Percentiles rank a stretch among this genome's conserved stretches.
phyloP scores from a whole-genome alignment of 2,888 invertebrate genomes.

The Andrena bucephala region DNA sequence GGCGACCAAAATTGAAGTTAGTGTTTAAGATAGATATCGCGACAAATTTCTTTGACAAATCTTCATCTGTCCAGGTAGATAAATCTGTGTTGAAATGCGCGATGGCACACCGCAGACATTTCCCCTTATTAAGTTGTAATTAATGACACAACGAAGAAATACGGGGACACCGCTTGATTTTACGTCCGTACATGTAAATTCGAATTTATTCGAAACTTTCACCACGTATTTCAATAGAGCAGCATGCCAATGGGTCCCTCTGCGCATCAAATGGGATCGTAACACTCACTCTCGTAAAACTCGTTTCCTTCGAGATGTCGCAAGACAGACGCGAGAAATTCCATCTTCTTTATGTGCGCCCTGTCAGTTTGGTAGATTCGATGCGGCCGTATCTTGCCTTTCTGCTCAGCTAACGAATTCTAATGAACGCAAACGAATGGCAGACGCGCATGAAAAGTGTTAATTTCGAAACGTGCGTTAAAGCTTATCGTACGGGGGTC shows the following conservation, averaged over 20 bases:
- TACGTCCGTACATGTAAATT: too few relatives aligned
- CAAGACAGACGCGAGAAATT: not conserved
- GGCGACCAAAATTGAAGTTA: too few relatives aligned
- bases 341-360: not conserved
- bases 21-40: too few relatives aligned
- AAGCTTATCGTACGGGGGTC: not conserved
- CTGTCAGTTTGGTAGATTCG: not conserved
- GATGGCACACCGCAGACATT: too few relatives aligned
- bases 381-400: not conserved
- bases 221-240: not conserved
- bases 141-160: too few relatives aligned
- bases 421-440: constrained; percentile 27
- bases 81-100: too few relatives aligned
- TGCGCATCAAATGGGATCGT: too few relatives aligned
- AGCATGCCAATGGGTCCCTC: not conserved
- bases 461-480: not conserved
- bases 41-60: too few relatives aligned
- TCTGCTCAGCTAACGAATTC: constrained; percentile 17
- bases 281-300: not conserved
- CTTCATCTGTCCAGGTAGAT: too few relatives aligned
- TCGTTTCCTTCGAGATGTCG: constrained; percentile 6
- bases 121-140: too few relatives aligned
- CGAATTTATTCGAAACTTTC: constrained; percentile 1
- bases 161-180: too few relatives aligned
- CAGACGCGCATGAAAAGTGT: not conserved